These are phyloP conservation scores for Cheilosia scutellata DNA, from an alignment of 2,888 invertebrate species.

Conservation along the genomic window DNA sequence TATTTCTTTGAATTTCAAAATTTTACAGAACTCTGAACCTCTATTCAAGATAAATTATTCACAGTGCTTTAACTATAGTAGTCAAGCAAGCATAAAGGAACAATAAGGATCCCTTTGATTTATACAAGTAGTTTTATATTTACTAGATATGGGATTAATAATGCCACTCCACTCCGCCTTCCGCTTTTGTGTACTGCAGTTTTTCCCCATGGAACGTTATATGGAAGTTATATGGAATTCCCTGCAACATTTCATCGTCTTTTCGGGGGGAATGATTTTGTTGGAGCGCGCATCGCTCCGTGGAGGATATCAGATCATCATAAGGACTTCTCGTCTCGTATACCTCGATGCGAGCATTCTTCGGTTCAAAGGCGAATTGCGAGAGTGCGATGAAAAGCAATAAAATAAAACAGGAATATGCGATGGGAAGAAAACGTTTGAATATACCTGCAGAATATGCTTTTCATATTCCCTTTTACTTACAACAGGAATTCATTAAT, in stretches of 20 bases:
- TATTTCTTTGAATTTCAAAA: not conserved
- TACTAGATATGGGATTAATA: conserved; percentile 63
- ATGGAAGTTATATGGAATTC: conserved; percentile 33
- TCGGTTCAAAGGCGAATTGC: conserved; percentile 23
- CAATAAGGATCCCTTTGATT: conserved; percentile 46
- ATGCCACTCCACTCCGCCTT: not conserved
- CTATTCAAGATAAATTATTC: conserved; percentile 27
- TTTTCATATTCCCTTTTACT: not conserved
- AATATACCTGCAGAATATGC: conserved; percentile 10
- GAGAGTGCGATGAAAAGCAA: conserved; percentile 6
- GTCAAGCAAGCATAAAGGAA: conserved; percentile 25
- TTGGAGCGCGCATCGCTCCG: not conserved
- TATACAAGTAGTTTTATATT: conserved; percentile 52
- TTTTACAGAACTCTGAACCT: not conserved
- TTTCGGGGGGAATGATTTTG: conserved; percentile 31
- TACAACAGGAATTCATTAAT: conserved; percentile 19
- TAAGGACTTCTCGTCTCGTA: conserved; percentile 4
- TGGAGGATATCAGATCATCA: not conserved
- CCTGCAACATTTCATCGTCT: conserved; percentile 47
- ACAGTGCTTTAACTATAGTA: not conserved
- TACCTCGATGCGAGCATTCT: conserved; percentile 27
- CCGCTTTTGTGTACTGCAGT: conserved; percentile 13
- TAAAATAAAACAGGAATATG: conserved; percentile 22
- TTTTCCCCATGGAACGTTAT: conserved; percentile 27
- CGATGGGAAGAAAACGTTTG: conserved; percentile 12